Evolutionary conservation across 1,140 invertebrate genomes (phyloP), one percentile per base, ranked within the genome.

Genomic region (Drosophila virilis): DNA sequence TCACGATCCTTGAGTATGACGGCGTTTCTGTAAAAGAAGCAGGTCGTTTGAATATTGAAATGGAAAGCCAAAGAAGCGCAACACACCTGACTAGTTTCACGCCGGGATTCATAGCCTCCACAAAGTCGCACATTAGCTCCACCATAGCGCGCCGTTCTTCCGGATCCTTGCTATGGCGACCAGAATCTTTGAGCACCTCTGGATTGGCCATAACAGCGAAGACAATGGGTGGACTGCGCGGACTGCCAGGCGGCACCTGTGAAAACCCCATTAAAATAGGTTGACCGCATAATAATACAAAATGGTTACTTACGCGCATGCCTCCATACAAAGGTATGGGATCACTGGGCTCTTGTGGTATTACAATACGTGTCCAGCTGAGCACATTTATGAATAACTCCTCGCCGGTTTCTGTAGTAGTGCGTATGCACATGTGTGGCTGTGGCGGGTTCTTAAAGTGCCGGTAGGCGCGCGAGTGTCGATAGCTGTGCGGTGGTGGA

Each of bases 121-220:
- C 94, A 92, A 95, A 96, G 83, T 96, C 95, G 80, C 95, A 93
- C 60, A 96, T 93, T 10, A 95, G 92, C 78, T 95, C 94, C 35
- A 96, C 94, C 55, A 96, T 91, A 22, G 93, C 94, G 50, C 94
- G 93, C 69, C 94, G 93, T 82, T 96, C 95, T 85, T 94, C 93
- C 52, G 93, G 93, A 91, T 95, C 94, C 51, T 93, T 91, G 78
- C 95, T 94, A 91, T 95, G 95, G 77, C 95, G 95, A 17, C 95
- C 95, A 78, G 94, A 95, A 38, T 94, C 92, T 82, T 94, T 94
- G 28, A 96, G 92, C 57, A 96, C 94, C 77, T 95, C 95, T 7
- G 95, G 95, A 92, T 95, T 95, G 0, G 94, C 95, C 94, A 96
- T 95, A 4, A 96, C 95, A 38, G 95, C 95, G 91, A 95, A 96